phyloP scores from a whole-genome alignment of 2,888 invertebrate genomes.

The Eristalinus aeneus region DNA sequence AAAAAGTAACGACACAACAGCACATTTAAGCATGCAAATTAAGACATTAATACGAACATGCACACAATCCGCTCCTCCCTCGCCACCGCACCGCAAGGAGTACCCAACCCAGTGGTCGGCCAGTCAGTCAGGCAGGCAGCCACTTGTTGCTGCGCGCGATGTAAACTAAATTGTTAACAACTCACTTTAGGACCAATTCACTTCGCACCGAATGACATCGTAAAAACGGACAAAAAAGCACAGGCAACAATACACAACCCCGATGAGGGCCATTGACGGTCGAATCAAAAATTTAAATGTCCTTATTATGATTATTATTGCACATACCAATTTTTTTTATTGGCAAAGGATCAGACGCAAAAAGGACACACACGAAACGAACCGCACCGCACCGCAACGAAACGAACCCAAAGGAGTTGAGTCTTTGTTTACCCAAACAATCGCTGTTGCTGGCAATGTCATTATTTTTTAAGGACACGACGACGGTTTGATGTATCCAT shows the following conservation, averaged over 20 bases:
- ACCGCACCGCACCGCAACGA: too few relatives aligned
- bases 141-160: conserved; percentile 53
- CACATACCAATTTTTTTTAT: conserved; percentile 45
- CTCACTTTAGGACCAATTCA: conserved; percentile 64
- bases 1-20: conserved; percentile 28
- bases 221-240: conserved; percentile 31
- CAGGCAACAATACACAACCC: neutral
- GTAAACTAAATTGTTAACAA: conserved; percentile 69
- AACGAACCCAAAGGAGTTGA: neutral
- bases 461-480: conserved; percentile 53
- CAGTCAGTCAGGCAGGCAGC: neutral
- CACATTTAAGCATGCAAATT: conserved; percentile 64
- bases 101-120: neutral
- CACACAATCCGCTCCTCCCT: neutral
- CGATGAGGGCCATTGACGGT: conserved; percentile 34
- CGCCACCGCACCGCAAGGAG: neutral
- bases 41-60: conserved; percentile 64
- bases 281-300: conserved; percentile 64
- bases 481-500: conserved; percentile 44
- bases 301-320: conserved; percentile 58
- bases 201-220: conserved; percentile 59
- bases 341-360: conserved; percentile 30
- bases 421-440: conserved; percentile 60
- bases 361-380: neutral
- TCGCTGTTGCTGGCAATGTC: conserved; percentile 51